phyloP scores from a whole-genome alignment of 2,113 vertebrate species.

The human region DNA sequence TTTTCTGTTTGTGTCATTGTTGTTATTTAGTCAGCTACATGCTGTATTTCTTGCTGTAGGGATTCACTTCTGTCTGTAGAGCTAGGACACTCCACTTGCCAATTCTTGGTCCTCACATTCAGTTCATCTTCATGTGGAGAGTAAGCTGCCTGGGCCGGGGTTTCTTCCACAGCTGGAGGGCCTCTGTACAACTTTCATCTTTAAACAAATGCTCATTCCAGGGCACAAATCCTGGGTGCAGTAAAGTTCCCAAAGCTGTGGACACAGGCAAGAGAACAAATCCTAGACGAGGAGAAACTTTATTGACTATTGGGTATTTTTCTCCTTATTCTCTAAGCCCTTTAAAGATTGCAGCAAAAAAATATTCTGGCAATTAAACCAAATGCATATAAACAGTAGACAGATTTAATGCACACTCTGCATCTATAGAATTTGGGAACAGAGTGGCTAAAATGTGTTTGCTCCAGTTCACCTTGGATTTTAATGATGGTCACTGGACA shows the following conservation, averaged over 20 bases:
- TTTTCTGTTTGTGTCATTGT: not conserved
- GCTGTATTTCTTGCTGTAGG: too few species aligned
- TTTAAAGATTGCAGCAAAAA: not conserved
- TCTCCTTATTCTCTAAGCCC: not conserved
- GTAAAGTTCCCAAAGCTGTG: not conserved
- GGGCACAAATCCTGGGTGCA: not conserved
- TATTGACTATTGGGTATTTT: not conserved
- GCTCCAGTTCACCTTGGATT: too few species aligned
- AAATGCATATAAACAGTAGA: not conserved
- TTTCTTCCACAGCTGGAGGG: not conserved
- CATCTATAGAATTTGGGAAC: not conserved
- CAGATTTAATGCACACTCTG: too few species aligned
- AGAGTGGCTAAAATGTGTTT: not conserved
- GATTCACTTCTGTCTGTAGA: not conserved
- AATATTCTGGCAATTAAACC: not conserved
- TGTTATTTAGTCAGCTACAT: not conserved
- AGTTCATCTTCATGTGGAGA: rapidly evolving
- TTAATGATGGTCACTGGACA: not conserved
- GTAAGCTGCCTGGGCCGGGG: not conserved
- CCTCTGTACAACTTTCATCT: not conserved
- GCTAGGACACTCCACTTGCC: rapidly evolving
- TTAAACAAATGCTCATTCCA: not conserved
- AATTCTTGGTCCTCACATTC: rapidly evolving
- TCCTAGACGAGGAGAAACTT: not conserved
- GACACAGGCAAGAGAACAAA: not conserved